Conservation (phyloP, 2,888 invertebrate genomes). For the Drosophila sordidula region DNA sequence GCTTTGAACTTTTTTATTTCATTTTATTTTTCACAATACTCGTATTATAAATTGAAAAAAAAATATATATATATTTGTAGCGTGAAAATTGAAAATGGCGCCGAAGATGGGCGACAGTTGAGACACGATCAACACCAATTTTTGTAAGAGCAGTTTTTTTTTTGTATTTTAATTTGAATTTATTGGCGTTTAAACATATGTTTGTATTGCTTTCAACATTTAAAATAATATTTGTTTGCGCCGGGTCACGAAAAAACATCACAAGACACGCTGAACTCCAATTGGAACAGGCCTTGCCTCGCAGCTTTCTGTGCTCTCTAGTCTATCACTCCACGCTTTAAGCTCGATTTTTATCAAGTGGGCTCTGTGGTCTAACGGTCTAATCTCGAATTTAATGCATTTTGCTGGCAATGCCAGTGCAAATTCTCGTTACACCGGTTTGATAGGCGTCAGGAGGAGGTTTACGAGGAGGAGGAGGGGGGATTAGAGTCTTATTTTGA, state of each 20-base stretch:
- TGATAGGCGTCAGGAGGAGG: neutral
- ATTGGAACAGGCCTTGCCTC: neutral
- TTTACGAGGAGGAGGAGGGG: neutral
- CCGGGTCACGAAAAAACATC: neutral
- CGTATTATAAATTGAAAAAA: constrained; percentile 34
- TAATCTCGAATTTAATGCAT: constrained; percentile 30
- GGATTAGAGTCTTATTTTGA: constrained; percentile 27
- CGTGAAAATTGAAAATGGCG: neutral
- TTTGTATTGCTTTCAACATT: too few relatives aligned
- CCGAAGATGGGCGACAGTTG: neutral
- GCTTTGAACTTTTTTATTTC: constrained; percentile 61
- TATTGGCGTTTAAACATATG: too few relatives aligned
- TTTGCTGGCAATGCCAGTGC: constrained; percentile 10
- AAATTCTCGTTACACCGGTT: constrained; percentile 70
- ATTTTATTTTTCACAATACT: constrained; percentile 30
- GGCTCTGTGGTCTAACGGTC: constrained; percentile 16
- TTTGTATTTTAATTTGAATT: neutral
- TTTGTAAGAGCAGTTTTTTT: neutral
- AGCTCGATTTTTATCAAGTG: constrained; percentile 22
- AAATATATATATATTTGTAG: constrained; percentile 27
- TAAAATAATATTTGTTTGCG: too few relatives aligned
- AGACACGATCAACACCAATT: neutral
- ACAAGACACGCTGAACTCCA: neutral
- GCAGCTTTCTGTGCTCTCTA: neutral
- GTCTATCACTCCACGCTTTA: neutral